Conservation (phyloP, 1,140 invertebrate species). For the Drosophila nasuta region DNA sequence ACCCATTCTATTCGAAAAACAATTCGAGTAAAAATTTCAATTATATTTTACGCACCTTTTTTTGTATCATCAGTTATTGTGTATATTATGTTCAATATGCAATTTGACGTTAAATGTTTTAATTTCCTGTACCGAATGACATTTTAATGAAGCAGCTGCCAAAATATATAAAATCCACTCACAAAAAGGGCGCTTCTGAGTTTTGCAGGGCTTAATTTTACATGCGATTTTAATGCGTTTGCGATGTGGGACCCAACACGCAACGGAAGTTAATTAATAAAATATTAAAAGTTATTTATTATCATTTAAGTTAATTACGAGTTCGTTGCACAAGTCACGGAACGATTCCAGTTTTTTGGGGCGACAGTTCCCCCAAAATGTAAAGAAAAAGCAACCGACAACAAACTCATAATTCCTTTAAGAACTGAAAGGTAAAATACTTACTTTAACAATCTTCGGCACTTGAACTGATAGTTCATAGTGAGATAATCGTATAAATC, state of each 20-base stretch:
- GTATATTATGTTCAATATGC: conserved; percentile 47
- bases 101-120: conserved; percentile 75
- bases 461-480: no score
- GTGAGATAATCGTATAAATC: no score
- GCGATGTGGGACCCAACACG: conserved; percentile 39
- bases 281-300: conserved; percentile 83
- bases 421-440: not conserved
- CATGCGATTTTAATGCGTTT: conserved; percentile 77
- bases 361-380: not conserved
- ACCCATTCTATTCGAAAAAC: not conserved
- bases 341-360: conserved; percentile 5
- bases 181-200: conserved; percentile 36
- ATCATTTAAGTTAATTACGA: conserved; percentile 80
- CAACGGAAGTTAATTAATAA: conserved; percentile 83
- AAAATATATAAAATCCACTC: conserved; percentile 61
- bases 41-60: conserved; percentile 63
- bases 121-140: conserved; percentile 82
- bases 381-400: conserved; percentile 2
- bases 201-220: conserved; percentile 70
- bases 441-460: no score
- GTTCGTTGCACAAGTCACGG: not conserved
- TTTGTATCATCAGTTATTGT: conserved; percentile 40
- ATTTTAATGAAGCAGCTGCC: conserved; percentile 81
- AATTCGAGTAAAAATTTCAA: conserved; percentile 13
- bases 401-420: not conserved